Conservation (phyloP, 2,888 invertebrate genomes). For the Axea sp. region DNA sequence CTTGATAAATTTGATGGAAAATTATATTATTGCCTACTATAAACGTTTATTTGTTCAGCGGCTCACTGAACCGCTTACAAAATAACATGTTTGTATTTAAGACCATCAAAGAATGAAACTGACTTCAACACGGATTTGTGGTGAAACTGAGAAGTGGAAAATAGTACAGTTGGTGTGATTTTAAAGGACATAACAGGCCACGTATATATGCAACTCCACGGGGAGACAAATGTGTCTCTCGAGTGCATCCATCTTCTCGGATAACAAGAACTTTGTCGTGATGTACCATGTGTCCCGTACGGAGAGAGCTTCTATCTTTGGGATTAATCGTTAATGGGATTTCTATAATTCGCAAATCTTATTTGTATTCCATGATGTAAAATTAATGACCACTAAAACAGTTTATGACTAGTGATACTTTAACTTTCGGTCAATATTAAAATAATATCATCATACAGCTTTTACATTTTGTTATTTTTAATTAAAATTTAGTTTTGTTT, state of each 20-base stretch:
- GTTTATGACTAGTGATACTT: no score
- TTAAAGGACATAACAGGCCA: conserved; percentile 59
- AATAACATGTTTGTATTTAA: no score
- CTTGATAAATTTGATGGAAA: no score
- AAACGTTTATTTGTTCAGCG: no score
- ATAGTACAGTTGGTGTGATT: conserved; percentile 61
- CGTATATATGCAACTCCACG: conserved; percentile 48
- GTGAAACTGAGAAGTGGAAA: conserved; percentile 60
- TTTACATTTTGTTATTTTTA: no score
- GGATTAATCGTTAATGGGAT: conserved; percentile 62
- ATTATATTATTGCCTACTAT: no score
- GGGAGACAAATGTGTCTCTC: conserved; percentile 66
- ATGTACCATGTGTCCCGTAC: conserved; percentile 50
- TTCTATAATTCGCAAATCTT: conserved; percentile 56
- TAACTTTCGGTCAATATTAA: no score
- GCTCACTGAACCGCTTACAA: no score
- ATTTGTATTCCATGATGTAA: no score
- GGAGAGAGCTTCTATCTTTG: conserved; percentile 51
- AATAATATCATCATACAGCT: no score
- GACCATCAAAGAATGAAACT: conserved; percentile 22
- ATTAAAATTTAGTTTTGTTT: no score
- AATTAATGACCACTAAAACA: no score
- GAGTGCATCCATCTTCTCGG: conserved; percentile 67
- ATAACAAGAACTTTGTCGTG: conserved; percentile 62
- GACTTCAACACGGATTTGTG: conserved; percentile 17